These are phyloP conservation scores for Ceratitis capitata DNA, from an alignment of 1,140 invertebrate species.

Conservation along the genomic window DNA sequence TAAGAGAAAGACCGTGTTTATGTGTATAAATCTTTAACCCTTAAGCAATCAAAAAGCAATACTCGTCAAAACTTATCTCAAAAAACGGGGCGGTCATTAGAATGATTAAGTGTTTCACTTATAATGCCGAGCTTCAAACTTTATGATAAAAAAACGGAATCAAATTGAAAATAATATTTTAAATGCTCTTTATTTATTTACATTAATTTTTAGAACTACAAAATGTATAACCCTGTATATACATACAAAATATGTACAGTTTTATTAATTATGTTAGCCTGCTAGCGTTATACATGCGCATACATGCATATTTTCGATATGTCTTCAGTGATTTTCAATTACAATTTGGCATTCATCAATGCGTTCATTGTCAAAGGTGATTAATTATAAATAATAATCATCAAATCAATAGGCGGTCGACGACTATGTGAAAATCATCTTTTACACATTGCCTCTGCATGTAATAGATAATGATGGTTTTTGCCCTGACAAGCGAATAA, in stretches of 20 bases:
- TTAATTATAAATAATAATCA: conserved; percentile 17
- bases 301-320: neutral
- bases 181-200: too few species aligned
- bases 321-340: neutral
- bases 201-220: too few species aligned
- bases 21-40: too few species aligned
- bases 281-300: neutral
- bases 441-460: neutral
- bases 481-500: neutral
- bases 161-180: too few species aligned
- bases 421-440: neutral
- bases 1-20: too few species aligned
- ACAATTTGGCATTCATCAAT: neutral
- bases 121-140: too few species aligned
- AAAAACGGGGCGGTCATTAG: too few species aligned
- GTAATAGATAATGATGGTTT: neutral
- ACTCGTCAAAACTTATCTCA: too few species aligned
- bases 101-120: too few species aligned
- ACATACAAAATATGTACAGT: neutral
- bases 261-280: conserved; percentile 23
- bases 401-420: neutral
- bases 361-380: neutral
- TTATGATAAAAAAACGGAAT: too few species aligned
- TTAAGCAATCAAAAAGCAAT: too few species aligned
- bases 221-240: too few species aligned